Evolutionary conservation across 2,888 invertebrate genomes (phyloP).

Genomic region (Pandemis heparana): DNA sequence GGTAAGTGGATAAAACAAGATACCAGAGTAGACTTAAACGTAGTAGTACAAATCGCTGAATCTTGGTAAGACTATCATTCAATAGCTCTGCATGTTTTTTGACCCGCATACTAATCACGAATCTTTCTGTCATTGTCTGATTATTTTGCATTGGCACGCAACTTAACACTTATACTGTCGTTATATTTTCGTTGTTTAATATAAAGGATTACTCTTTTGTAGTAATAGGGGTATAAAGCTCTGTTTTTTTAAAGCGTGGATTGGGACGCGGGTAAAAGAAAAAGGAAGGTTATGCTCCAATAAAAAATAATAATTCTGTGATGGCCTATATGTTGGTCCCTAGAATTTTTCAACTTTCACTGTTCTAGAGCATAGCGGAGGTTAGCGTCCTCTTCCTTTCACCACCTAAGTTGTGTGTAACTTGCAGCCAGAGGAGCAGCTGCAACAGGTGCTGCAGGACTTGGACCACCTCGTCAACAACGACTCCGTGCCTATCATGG

Average conservation of each 20-base stretch:
- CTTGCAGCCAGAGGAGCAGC: constrained; percentile 69
- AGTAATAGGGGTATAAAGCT: background rate
- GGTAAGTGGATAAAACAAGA: constrained; percentile 28
- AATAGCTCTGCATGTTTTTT: constrained; percentile 7
- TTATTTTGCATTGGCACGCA: background rate
- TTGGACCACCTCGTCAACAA: constrained; percentile 63
- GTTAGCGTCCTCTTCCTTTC: background rate
- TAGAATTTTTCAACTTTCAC: no score
- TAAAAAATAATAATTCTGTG: no score
- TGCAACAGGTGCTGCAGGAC: constrained; percentile 66
- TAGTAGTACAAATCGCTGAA: background rate
- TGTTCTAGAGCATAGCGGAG: background rate
- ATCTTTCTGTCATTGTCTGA: background rate
- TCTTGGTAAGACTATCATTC: background rate
- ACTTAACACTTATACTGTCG: background rate
- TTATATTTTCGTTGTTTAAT: background rate
- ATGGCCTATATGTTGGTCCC: no score
- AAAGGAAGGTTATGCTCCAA: no score
- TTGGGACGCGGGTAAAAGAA: no score
- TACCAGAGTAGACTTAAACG: background rate
- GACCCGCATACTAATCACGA: background rate
- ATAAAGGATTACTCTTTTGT: background rate
- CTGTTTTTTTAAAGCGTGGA: no score
- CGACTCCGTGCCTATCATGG: constrained; percentile 53
- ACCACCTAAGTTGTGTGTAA: background rate